These are phyloP conservation scores for Lagria hirta DNA, from an alignment of 2,888 invertebrate species.

Conservation along the genomic window DNA sequence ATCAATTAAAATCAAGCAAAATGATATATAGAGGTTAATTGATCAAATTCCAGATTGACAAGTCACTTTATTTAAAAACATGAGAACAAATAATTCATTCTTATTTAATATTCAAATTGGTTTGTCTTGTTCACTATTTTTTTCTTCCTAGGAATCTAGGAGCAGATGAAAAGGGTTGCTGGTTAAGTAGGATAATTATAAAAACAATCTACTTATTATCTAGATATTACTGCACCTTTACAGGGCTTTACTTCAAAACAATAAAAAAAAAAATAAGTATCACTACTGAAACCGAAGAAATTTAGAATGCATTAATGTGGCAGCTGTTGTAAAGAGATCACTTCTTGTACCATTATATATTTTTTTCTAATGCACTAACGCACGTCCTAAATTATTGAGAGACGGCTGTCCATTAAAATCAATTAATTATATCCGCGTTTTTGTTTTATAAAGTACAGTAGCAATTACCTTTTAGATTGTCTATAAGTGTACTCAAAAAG, in stretches of 20 bases:
- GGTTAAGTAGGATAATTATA: slow-evolving; percentile 33
- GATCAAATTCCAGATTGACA: slow-evolving; percentile 34
- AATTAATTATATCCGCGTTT: slow-evolving; percentile 17
- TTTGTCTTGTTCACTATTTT: not conserved
- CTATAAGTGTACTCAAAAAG: not conserved
- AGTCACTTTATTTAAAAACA: slow-evolving; percentile 31
- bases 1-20: slow-evolving; percentile 7
- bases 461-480: slow-evolving; percentile 7
- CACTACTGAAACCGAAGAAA: slow-evolving; percentile 26
- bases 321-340: slow-evolving; percentile 24
- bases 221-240: slow-evolving; percentile 34
- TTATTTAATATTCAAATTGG: slow-evolving; percentile 32
- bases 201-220: slow-evolving; percentile 33
- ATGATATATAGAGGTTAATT: slow-evolving; percentile 13
- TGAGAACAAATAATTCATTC: slow-evolving; percentile 32
- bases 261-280: slow-evolving; percentile 28
- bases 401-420: slow-evolving; percentile 20
- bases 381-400: slow-evolving; percentile 22
- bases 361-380: slow-evolving; percentile 17
- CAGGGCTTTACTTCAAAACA: slow-evolving; percentile 23
- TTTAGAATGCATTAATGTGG: slow-evolving; percentile 28
- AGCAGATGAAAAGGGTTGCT: slow-evolving; percentile 33
- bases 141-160: slow-evolving; percentile 17
- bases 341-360: slow-evolving; percentile 23
- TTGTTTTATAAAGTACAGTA: slow-evolving; percentile 11